Conservation (phyloP, 2,797 vertebrate species). For the Ficedula albicollis region DNA sequence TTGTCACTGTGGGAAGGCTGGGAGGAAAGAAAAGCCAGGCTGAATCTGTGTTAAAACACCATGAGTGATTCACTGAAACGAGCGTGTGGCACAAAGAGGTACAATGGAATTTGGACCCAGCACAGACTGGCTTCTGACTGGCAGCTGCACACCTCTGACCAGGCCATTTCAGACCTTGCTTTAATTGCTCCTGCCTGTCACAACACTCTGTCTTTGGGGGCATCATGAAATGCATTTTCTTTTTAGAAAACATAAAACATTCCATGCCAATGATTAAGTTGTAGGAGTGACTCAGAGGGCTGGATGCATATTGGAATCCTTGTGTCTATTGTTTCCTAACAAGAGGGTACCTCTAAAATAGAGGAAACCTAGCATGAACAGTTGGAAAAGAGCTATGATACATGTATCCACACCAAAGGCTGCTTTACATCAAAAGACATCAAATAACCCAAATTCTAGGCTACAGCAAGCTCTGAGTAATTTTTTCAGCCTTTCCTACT, state of each 20-base stretch:
- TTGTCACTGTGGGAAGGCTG: constrained; percentile 97
- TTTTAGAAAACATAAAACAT: not conserved
- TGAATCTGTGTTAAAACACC: not conserved
- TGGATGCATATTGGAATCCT: not conserved
- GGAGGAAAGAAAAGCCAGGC: not conserved
- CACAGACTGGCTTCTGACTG: not conserved
- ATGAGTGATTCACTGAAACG: not conserved
- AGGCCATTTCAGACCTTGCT: not conserved
- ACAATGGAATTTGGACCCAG: not conserved
- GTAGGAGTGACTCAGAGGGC: not conserved
- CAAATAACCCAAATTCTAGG: not conserved
- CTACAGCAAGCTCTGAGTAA: not conserved
- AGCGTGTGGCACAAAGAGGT: not conserved
- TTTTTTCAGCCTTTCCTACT: not conserved
- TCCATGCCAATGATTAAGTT: not conserved
- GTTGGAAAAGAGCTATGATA: not conserved
- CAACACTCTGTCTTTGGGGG: not conserved
- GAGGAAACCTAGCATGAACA: not conserved
- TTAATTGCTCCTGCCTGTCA: not conserved
- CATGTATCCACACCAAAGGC: not conserved
- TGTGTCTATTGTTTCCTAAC: not conserved
- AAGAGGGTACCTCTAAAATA: not conserved
- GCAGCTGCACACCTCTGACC: not conserved
- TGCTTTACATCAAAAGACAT: not conserved
- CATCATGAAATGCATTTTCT: not conserved